Percentiles rank a stretch among this genome's conserved stretches.
phyloP scores from a whole-genome alignment of 2,888 invertebrate genomes.

The Lysandra coridon region DNA sequence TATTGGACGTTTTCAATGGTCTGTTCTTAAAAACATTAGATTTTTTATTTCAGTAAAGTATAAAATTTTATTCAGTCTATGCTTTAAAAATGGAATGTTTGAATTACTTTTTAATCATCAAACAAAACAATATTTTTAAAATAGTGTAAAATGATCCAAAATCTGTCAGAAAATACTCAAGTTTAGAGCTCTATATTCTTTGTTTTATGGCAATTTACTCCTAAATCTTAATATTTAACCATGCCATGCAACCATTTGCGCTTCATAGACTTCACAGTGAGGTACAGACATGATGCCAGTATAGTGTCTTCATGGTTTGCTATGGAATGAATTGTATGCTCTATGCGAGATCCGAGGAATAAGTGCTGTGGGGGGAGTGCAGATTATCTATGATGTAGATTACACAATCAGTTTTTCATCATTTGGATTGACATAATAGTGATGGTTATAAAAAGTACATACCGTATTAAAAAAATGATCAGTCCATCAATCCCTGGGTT shows the following conservation, averaged over 20 bases:
- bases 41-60: background rate
- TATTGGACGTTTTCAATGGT: background rate
- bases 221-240: background rate
- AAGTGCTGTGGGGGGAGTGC: background rate
- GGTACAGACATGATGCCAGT: too few relatives aligned
- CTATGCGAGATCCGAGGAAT: background rate
- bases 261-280: too few relatives aligned
- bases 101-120: background rate
- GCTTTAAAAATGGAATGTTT: background rate
- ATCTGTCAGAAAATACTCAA: background rate
- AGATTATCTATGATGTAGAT: too few relatives aligned
- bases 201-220: background rate
- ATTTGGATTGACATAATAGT: too few relatives aligned
- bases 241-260: too few relatives aligned
- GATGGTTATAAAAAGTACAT: too few relatives aligned
- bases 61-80: background rate
- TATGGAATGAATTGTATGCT: background rate
- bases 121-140: background rate
- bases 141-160: background rate
- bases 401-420: too few relatives aligned
- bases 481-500: too few relatives aligned
- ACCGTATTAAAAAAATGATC: too few relatives aligned
- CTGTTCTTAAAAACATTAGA: background rate
- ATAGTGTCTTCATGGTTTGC: too few relatives aligned
- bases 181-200: background rate